A percentile compares a stretch with the other conserved stretches of the same genome.
phyloP scores from a whole-genome alignment of 2,797 vertebrate species.

The Chaetophractus vellerosus region DNA sequence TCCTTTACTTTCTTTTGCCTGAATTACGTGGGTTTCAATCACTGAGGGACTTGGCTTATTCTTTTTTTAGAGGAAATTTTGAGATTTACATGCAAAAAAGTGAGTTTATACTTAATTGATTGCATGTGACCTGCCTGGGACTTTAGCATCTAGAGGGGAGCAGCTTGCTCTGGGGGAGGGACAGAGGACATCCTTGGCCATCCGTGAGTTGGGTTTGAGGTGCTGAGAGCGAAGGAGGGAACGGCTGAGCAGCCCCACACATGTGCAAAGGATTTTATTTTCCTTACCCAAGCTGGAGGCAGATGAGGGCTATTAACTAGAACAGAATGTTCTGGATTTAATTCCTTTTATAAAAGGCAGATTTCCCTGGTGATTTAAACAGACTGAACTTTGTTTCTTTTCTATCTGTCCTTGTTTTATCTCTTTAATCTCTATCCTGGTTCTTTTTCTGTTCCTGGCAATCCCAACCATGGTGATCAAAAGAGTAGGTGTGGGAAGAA shows the following conservation, averaged over 20 bases:
- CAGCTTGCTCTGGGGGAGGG: not conserved
- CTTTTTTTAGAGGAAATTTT: constrained; percentile 46
- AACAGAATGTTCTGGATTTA: constrained; percentile 67
- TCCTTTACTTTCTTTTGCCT: not conserved
- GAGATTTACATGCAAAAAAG: not conserved
- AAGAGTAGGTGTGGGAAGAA: constrained; percentile 78
- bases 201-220: not conserved
- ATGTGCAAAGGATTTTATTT: constrained; percentile 12
- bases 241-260: too few species aligned
- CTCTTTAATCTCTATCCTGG: constrained; percentile 46
- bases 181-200: not conserved
- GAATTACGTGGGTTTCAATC: not conserved
- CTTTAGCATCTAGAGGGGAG: not conserved
- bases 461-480: constrained; percentile 70
- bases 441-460: constrained; percentile 59
- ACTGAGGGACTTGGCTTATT: not conserved
- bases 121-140: not conserved
- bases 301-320: constrained; percentile 23
- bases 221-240: not conserved
- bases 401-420: not conserved
- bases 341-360: constrained; percentile 76
- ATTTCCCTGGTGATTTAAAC: constrained; percentile 75
- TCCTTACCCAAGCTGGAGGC: constrained; percentile 53
- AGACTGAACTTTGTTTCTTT: constrained; percentile 69
- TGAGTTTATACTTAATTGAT: not conserved